Base-by-base conservation (phyloP, 2,888 invertebrate genomes). In the Ellobium chinense region DNA sequence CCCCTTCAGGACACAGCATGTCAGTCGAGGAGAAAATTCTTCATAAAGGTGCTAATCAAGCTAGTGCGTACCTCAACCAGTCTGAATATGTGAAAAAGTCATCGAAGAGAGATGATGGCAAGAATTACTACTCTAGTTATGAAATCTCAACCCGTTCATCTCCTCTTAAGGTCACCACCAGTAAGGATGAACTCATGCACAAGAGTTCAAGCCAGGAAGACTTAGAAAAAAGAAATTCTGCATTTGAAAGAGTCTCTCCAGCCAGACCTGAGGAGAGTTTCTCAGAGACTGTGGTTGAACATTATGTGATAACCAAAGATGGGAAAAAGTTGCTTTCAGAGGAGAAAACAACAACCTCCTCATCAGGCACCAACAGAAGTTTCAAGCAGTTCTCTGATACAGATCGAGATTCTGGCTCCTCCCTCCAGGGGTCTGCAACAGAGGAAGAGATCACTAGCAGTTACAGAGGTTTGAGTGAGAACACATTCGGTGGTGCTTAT, bases 261-360 rank as follows among this genome's bases (percentile, higher is more conserved):
- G 34, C 37, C 29, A 70, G 27, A n/a, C 0, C 68, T 21, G 80
- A 74, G 9, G 74, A 74, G 0, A 36, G 31, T 24, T 80, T 80
- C 36, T 63, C 62, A 58, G 80, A 80, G 21, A 80, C 80, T 29
- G 60, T 80, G 3, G 68, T 68, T 4, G 80, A 80, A 56, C 80
- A 80, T 46, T 80, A 65, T 60, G 18, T 80, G 9, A 39, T 80
- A 14, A 80, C 80, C 7, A 68, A 73, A 54, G 80, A 80, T 58
- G 80, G 80, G 1, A 80, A 73, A 58, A 80, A 39, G 46, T 39
- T 80, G 60, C 66, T 80, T 12, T 80, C 80, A 4, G 63, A 80
- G 46, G 80, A 80, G 54, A 68, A 54, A 31, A 74, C 66, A 37
- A 70, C 66, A 18, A 80, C 56, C 9, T 56, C 80, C 21, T 37